Evolutionary conservation across 2,888 invertebrate species (phyloP).

Genomic region (Chirona hameri): DNA sequence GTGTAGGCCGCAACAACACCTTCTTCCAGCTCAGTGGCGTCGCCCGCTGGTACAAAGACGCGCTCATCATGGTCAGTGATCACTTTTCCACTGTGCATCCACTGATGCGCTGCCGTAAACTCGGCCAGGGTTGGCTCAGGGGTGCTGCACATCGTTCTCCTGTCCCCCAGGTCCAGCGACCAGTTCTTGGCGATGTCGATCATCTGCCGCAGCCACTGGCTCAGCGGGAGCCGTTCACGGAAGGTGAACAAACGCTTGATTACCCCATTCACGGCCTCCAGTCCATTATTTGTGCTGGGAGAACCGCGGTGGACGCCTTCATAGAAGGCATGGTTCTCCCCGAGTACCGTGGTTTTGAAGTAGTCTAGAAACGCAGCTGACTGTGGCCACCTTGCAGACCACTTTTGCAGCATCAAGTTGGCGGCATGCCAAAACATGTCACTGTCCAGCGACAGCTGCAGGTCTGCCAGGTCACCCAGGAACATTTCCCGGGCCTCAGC

Average conservation of each 20-base stretch:
- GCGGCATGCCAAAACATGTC: neutral
- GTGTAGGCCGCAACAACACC: neutral
- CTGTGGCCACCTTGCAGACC: neutral
- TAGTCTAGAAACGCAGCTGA: neutral
- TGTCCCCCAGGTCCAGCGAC: neutral
- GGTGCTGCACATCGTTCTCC: neutral
- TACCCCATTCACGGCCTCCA: neutral
- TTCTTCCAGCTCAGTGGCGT: neutral
- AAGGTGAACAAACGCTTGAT: neutral
- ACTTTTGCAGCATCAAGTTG: neutral
- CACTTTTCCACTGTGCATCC: neutral
- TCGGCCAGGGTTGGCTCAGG: neutral
- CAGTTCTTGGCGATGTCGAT: neutral
- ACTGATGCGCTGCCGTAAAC: neutral
- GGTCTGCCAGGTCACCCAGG: neutral
- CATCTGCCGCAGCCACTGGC: neutral
- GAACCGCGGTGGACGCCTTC: neutral
- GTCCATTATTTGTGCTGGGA: neutral
- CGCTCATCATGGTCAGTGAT: neutral
- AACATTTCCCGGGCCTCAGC: neutral
- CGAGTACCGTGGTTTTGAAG: neutral
- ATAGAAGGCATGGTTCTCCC: neutral
- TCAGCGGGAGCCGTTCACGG: neutral
- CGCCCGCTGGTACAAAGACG: neutral
- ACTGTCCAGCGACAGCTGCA: neutral